phyloP scores from a whole-genome alignment of 1,140 invertebrate genomes.

The Trichogramma pretiosum region DNA sequence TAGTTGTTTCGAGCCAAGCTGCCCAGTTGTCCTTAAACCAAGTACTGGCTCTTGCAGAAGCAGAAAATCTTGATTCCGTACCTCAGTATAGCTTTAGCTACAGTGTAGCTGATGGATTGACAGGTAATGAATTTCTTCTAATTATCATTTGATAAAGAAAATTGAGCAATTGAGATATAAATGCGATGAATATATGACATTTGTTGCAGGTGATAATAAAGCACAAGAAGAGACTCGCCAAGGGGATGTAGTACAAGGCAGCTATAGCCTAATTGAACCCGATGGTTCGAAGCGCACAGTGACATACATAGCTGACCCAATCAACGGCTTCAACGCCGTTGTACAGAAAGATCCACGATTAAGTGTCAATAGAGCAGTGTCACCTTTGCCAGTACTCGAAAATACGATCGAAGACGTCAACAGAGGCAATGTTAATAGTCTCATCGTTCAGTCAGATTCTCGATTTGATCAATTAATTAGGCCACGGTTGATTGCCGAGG shows the following conservation, averaged over 20 bases:
- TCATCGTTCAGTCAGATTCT: no score
- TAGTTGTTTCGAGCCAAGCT: no score
- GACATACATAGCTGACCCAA: slow-evolving; percentile 43
- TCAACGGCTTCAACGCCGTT: slow-evolving; percentile 46
- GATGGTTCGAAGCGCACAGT: slow-evolving; percentile 43
- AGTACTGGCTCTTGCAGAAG: no score
- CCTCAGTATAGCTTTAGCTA: slow-evolving; percentile 66
- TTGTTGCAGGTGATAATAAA: slow-evolving; percentile 40
- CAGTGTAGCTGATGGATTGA: slow-evolving; percentile 60
- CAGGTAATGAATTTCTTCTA: no score
- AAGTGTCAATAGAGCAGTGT: slow-evolving; percentile 24
- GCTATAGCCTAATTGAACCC: slow-evolving; percentile 44
- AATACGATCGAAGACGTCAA: not conserved
- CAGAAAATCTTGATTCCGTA: slow-evolving; percentile 60
- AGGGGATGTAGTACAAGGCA: slow-evolving; percentile 45
- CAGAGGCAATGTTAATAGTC: no score
- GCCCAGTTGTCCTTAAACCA: no score
- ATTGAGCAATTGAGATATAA: no score
- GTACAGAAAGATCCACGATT: slow-evolving; percentile 38
- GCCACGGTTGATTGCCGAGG: no score
- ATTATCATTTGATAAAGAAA: slow-evolving; percentile 15
- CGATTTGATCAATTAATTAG: no score
- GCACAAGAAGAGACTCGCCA: slow-evolving; percentile 42
- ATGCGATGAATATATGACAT: no score
- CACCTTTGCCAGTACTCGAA: slow-evolving; percentile 19